Evolutionary conservation across 2,888 invertebrate species (phyloP), one percentile per base, ranked within the genome.

Genomic region (Calameuta pallipes): DNA sequence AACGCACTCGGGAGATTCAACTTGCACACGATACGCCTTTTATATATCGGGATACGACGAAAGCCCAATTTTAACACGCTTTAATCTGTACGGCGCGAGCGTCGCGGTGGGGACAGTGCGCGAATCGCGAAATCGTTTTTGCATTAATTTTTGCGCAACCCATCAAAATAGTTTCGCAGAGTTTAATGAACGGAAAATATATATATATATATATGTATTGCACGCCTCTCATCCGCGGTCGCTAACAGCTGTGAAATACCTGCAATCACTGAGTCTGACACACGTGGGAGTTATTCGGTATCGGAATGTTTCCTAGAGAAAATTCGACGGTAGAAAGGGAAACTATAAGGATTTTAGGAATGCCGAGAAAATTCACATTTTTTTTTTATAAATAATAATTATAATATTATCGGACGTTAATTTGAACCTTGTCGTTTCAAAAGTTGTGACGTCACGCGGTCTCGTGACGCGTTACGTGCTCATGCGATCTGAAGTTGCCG

Each of bases 1-100:
- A n/a, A 41, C 75, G 75, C 77, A 79, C 79, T 77, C 69, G 73
- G 31, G 23, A 56, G 56, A 56, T 23, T 23, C 23, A 23, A 56
- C 56, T 56, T 56, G 23, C 56, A 56, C 56, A 23, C 56, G 56
- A 56, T 56, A 23, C 56, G 56, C 23, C 23, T 56, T 9, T 56
- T 56, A 56, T 56, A 56, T 56, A 56, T 56, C 23, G 56, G 56
- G 56, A 56, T 23, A 56, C 56, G 56, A 23, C 56, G 23, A 56
- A 56, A 56, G 56, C 23, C 23, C 56, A 56, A 56, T 15, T 56
- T 56, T 56, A 23, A 6, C 23, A 6, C 23, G 23, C 23, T 9
- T 9, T 56, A 23, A 23, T 9, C 56, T 23, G 9, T 56, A 56
- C 23, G 56, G 1, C 56, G 23, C 23, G 23, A 23, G 56, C 23